Evolutionary conservation across 1,140 invertebrate species (phyloP), one percentile per base, ranked within the genome.

Genomic region (Globodera ellingtonae): DNA sequence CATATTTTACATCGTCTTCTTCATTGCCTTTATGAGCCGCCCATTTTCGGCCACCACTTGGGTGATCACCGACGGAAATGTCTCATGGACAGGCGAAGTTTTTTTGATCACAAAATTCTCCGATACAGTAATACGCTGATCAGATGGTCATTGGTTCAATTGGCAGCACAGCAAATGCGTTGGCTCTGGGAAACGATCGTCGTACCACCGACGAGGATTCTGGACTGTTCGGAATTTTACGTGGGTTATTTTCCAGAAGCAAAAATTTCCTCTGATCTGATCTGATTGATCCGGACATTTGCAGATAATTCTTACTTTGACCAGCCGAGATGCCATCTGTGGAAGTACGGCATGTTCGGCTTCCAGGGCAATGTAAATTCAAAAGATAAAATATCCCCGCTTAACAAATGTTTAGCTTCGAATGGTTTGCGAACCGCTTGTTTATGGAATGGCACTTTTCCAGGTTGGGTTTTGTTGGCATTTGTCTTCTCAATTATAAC

Each of bases 31-130:
- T 79, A 88, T 89, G 79, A 72, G 65, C 35, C 79, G 87, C 4
- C 87, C 87, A 7, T 87, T 89, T 74, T 81, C 82, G 35, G 79
- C 81, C 67, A 85, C 86, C 13, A 89, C 88, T 52, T 80, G 75
- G 52, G 77, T 84, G 56, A 83, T 81, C 15, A 84, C 84, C n/a
- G 84, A 79, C 35, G 80, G 80, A 66, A 74, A 65, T 65, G 84
- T 86, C 52, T 82, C 75, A 13, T 50, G 79, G 35, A 59, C 72
- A 50, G 79, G 81, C 13, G 0, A 75, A 50, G 65, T 62, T 52
- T 7, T 52, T 52, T 52, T 13, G 10, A 52, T 9, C 10, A 35
- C 35, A 35, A 35, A 52, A 52, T 52, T 10, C 13, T 59, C 18
- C 0, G 1, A 13, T 3, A 62, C 15, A 59, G 6, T 62, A 18